Percentiles rank a stretch among this genome's conserved stretches.
These are phyloP conservation scores for Brienomyrus longianalis DNA, from an alignment of 2,113 vertebrate species.

Conservation along the genomic window DNA sequence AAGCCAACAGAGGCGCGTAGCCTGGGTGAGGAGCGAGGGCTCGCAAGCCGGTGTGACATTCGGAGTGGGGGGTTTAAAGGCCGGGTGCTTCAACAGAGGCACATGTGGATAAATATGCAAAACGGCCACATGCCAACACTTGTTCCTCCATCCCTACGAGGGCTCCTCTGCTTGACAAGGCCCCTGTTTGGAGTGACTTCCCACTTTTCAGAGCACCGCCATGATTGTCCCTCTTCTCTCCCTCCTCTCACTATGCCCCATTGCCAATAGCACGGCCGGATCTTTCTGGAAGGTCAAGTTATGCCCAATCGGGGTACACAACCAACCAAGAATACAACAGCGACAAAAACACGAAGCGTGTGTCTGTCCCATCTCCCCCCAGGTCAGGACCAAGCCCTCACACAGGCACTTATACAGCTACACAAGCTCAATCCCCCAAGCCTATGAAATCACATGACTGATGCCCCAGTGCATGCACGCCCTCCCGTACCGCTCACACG, in stretches of 20 bases:
- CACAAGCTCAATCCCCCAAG: neutral
- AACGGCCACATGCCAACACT: no score
- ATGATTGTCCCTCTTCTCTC: neutral
- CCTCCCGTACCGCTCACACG: neutral
- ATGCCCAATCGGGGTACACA: neutral
- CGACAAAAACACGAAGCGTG: neutral
- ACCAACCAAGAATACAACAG: neutral
- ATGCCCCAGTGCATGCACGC: neutral
- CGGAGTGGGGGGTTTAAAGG: neutral
- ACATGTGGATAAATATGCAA: neutral
- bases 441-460: neutral
- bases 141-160: neutral
- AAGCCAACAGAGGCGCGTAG: neutral
- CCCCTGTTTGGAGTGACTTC: neutral
- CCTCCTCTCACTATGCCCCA: neutral
- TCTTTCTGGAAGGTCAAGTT: neutral
- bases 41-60: neutral
- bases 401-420: neutral
- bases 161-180: neutral
- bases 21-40: no score
- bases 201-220: neutral
- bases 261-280: neutral
- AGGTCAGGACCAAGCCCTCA: neutral
- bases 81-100: neutral
- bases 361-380: neutral